Conservation (phyloP, 2,888 invertebrate species). For the Sturmia bella region DNA sequence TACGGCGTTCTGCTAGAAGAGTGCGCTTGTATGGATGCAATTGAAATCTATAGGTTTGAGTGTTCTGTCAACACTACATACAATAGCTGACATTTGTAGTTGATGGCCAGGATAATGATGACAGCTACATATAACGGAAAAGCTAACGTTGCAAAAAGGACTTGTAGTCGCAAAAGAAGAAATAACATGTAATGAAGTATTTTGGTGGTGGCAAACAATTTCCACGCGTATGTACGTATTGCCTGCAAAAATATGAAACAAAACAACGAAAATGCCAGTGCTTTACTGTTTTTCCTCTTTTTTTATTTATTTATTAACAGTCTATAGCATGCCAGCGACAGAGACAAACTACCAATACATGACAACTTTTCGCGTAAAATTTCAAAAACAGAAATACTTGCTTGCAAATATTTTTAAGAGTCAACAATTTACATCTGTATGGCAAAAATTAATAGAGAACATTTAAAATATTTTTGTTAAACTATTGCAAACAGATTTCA, state of each 20-base stretch:
- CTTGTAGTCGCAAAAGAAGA: slow-evolving; percentile 17
- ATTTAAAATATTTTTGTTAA: slow-evolving; percentile 46
- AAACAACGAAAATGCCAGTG: slow-evolving; percentile 46
- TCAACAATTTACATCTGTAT: slow-evolving; percentile 60
- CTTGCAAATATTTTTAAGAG: slow-evolving; percentile 35
- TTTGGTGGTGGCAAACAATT: slow-evolving; percentile 24
- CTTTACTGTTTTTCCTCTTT: slow-evolving; percentile 46
- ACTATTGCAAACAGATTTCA: slow-evolving; percentile 36
- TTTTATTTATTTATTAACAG: slow-evolving; percentile 25
- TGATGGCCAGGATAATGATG: slow-evolving; percentile 80
- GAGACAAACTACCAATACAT: slow-evolving; percentile 63
- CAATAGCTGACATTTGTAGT: slow-evolving; percentile 78
- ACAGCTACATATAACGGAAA: slow-evolving; percentile 72
- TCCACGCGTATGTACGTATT: not conserved
- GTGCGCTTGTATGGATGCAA: slow-evolving; percentile 5
- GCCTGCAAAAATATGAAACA: slow-evolving; percentile 12
- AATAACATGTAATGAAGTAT: slow-evolving; percentile 34
- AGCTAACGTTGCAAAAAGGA: slow-evolving; percentile 54
- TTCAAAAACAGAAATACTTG: slow-evolving; percentile 54
- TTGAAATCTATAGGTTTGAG: slow-evolving; percentile 74
- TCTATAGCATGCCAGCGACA: slow-evolving; percentile 44
- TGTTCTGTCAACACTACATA: slow-evolving; percentile 77
- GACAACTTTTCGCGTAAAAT: slow-evolving; percentile 63
- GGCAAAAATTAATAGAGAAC: slow-evolving; percentile 27
- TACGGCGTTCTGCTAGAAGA: not conserved